Evolutionary conservation across 2,797 vertebrate genomes (phyloP).

Genomic region (Brachymystax lenok): DNA sequence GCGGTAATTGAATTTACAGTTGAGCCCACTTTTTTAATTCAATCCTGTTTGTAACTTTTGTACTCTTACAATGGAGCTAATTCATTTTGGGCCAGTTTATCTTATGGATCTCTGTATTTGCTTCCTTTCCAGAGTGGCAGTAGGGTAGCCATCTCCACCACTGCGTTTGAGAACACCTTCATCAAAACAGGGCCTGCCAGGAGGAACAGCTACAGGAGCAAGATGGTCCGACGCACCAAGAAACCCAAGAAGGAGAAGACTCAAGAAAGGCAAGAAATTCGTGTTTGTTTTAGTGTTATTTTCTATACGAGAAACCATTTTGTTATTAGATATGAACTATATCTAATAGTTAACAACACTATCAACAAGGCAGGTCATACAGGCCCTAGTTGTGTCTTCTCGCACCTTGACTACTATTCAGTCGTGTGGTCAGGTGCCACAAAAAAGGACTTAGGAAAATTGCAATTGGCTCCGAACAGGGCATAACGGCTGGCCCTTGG

Average conservation of each 20-base stretch:
- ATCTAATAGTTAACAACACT: too few species aligned
- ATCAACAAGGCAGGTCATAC: too few species aligned
- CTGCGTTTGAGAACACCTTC: constrained; percentile 96
- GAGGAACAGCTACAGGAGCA: constrained; percentile 90
- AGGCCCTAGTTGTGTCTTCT: too few species aligned
- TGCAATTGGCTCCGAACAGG: too few species aligned
- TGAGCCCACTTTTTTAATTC: background rate
- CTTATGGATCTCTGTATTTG: background rate
- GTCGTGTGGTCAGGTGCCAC: too few species aligned
- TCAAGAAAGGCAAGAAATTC: constrained; percentile 83
- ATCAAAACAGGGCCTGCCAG: constrained; percentile 96
- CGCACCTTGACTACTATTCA: too few species aligned
- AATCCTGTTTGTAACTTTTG: background rate
- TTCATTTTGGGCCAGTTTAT: background rate
- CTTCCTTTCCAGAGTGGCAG: constrained; percentile 84
- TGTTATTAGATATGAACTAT: background rate
- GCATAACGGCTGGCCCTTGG: too few species aligned
- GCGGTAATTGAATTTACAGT: background rate
- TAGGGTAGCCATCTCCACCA: constrained; percentile 93
- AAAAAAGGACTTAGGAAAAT: too few species aligned
- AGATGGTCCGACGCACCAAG: constrained; percentile 95
- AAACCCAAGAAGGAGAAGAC: constrained; percentile 96
- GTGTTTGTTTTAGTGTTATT: background rate
- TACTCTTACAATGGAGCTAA: background rate
- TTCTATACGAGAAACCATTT: background rate